Base-by-base conservation (phyloP, 1,140 invertebrate genomes). In the Amyelois transitella region DNA sequence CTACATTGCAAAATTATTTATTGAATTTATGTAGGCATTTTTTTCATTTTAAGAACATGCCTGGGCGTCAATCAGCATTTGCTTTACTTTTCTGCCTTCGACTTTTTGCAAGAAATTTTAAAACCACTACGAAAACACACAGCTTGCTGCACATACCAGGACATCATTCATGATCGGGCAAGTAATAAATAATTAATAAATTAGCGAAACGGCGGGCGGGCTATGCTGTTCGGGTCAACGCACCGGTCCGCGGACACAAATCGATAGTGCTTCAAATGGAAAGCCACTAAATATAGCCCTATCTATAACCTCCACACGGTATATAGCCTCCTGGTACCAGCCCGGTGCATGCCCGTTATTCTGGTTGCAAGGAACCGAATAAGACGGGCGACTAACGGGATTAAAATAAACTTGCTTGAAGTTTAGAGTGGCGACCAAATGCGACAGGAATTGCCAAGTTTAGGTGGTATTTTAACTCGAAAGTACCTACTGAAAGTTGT, bases 181-280 rank as follows among this genome's bases (percentile, higher is more conserved):
- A 74, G 66, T 75, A 64, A 70, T 77, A 70, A 81, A 76, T 86
- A 83, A 83, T 84, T 84, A 83, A 85, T 81, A 82, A 85, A 85
- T 86, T 86, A 85, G 80, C 74, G 75, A 83, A 82, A 71, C 72
- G 64, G 64, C 64, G 66, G 67, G 50, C 71, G 60, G 69, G 43
- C 53, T 25, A 53, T 66, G 62, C 64, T 60, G 59, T 54, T 38
- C 71, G 69, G 83, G 83, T 84, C 83, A 81, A 79, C 70, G 81
- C 70, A 73, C 79, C 58, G 66, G 65, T 53, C 69, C 72, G 77
- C 72, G 73, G 61, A 64, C 75, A 59, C 74, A 58, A 81, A 84
- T 86, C 83, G 80, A 86, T 86, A 81, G 70, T 83, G 72, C 79
- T 81, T 77, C 75, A 75, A 81, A 79, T 86, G 77, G 78, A 80